These are phyloP conservation scores for Philonicus albiceps DNA, from an alignment of 2,888 invertebrate species.

Conservation along the genomic window DNA sequence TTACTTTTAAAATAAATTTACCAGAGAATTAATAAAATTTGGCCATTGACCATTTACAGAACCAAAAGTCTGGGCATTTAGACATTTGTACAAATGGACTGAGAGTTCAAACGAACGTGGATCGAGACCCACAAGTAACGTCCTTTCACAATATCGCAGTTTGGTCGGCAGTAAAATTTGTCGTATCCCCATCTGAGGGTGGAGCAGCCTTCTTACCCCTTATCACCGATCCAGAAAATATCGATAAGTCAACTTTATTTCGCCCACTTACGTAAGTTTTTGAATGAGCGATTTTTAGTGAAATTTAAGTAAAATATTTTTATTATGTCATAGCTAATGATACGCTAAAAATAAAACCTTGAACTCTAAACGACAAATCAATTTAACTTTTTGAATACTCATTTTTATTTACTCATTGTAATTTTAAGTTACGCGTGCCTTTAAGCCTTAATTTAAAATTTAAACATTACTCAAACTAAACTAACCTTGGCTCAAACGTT, in stretches of 20 bases:
- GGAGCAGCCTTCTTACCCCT: slow-evolving; percentile 82
- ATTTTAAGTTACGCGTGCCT: too few species aligned
- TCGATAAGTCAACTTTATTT: slow-evolving; percentile 77
- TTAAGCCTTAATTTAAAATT: too few species aligned
- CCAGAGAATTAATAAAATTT: not conserved
- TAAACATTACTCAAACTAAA: too few species aligned
- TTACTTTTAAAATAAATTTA: not conserved
- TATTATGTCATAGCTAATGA: too few species aligned
- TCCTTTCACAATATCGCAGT: slow-evolving; percentile 92
- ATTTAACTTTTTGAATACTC: too few species aligned
- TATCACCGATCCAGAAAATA: slow-evolving; percentile 81
- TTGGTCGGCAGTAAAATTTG: slow-evolving; percentile 90
- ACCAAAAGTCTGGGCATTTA: slow-evolving; percentile 57
- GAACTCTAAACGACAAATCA: too few species aligned
- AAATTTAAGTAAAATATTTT: too few species aligned
- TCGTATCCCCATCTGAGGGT: slow-evolving; percentile 71
- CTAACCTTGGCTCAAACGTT: too few species aligned
- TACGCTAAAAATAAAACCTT: too few species aligned
- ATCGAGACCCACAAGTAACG: slow-evolving; percentile 72
- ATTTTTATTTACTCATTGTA: too few species aligned
- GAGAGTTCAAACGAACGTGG: slow-evolving; percentile 72
- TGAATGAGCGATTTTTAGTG: not conserved
- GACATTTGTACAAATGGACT: slow-evolving; percentile 66
- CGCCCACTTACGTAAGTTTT: slow-evolving; percentile 60
- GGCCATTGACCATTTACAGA: slow-evolving; percentile 51